Conservation (phyloP, 1,140 invertebrate species). For the Paralvinella palmiformis region DNA sequence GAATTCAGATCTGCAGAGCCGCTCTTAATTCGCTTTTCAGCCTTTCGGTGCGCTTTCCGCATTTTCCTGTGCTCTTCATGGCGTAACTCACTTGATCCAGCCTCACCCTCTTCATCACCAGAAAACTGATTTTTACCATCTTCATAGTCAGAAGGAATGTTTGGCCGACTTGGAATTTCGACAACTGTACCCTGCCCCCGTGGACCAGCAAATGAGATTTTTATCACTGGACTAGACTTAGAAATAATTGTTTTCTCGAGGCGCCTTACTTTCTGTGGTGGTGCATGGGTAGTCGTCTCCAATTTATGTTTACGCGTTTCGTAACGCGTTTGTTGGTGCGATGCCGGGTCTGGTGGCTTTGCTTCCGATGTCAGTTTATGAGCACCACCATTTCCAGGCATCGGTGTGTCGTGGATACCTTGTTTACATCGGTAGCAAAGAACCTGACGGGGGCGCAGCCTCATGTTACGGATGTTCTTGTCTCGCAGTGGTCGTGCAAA, state of each 20-base stretch:
- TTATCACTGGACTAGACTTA: slow-evolving; percentile 4
- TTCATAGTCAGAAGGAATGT: no score
- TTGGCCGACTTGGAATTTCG: background rate
- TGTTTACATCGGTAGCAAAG: background rate
- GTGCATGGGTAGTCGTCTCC: background rate
- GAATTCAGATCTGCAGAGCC: no score
- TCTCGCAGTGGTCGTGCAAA: background rate
- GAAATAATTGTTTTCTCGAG: background rate
- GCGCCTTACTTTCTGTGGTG: background rate
- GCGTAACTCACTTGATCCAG: background rate
- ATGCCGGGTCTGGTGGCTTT: no score
- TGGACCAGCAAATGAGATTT: background rate
- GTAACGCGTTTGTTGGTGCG: background rate
- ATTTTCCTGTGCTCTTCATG: background rate
- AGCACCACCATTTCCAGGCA: no score
- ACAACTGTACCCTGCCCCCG: background rate
- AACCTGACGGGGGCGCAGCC: background rate
- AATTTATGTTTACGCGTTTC: background rate
- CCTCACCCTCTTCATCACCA: no score
- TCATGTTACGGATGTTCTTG: slow-evolving; percentile 5
- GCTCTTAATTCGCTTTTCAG: no score
- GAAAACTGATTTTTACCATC: no score
- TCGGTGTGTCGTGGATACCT: background rate
- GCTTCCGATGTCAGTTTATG: no score
- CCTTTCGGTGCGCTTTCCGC: slow-evolving; percentile 1